Evolutionary conservation across 1,140 invertebrate genomes (phyloP).

Genomic region (Drosophila willistoni): DNA sequence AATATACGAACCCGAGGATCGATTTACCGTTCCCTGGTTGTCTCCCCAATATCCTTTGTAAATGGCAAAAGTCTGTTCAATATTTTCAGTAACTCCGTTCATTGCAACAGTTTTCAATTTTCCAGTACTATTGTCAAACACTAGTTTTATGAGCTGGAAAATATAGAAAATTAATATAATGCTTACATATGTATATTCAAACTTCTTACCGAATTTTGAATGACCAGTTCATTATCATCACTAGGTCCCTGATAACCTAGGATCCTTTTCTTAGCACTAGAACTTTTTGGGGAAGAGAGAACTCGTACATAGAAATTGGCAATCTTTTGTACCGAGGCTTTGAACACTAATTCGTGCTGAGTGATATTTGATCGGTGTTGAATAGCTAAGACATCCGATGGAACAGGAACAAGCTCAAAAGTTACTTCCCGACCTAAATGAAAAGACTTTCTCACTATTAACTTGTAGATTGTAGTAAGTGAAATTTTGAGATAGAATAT

Average conservation of each 20-base stretch:
- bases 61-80: constrained; percentile 89
- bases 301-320: constrained; percentile 60
- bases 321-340: constrained; percentile 83
- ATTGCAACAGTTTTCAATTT: constrained; percentile 85
- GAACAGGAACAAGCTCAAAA: constrained; percentile 87
- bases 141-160: constrained; percentile 46
- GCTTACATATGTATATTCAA: neutral
- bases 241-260: too few relatives aligned
- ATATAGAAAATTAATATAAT: neutral
- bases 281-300: constrained; percentile 20
- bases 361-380: constrained; percentile 87
- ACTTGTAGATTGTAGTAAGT: too few relatives aligned
- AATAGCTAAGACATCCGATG: constrained; percentile 85
- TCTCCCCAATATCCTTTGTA: constrained; percentile 88
- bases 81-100: constrained; percentile 72
- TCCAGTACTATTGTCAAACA: constrained; percentile 69
- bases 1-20: constrained; percentile 93
- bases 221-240: constrained; percentile 28
- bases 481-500: too few relatives aligned
- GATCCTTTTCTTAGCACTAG: too few relatives aligned
- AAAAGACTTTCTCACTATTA: too few relatives aligned
- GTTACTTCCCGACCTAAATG: constrained; percentile 49
- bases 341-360: constrained; percentile 87
- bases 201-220: constrained; percentile 56
- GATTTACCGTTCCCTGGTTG: constrained; percentile 84